Conservation (phyloP, 2,888 invertebrate genomes). For the Aspidiotus destructor region DNA sequence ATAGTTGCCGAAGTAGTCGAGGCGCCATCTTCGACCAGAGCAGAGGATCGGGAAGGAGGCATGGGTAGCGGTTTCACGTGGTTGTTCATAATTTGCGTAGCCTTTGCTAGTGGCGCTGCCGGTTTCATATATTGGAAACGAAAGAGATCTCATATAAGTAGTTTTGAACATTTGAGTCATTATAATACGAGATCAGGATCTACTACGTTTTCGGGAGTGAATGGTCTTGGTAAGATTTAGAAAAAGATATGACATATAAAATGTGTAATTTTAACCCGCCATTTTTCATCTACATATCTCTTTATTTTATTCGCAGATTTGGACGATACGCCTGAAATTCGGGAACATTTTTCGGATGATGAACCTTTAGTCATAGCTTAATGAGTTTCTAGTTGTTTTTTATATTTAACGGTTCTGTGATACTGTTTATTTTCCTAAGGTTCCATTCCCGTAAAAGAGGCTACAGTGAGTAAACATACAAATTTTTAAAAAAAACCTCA, state of each 20-base stretch:
- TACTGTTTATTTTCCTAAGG: conserved; percentile 27
- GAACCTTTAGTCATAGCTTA: conserved; percentile 86
- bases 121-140: conserved; percentile 21
- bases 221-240: conserved; percentile 52
- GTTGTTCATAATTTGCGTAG: conserved; percentile 14
- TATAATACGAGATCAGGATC: conserved; percentile 80
- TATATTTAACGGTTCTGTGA: conserved; percentile 21
- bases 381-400: conserved; percentile 38
- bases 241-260: neutral
- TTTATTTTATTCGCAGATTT: conserved; percentile 51
- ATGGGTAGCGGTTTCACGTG: conserved; percentile 8
- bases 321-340: conserved; percentile 77
- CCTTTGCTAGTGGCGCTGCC: conserved; percentile 3
- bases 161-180: conserved; percentile 71
- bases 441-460: conserved; percentile 15
- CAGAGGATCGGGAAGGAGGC: too few relatives aligned
- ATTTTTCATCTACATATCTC: neutral
- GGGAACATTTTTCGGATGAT: conserved; percentile 78
- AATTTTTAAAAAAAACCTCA: neutral
- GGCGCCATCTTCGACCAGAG: too few relatives aligned
- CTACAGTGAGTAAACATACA: neutral
- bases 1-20: too few relatives aligned
- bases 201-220: conserved; percentile 65
- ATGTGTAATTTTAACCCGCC: neutral
- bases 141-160: conserved; percentile 42